phyloP scores from a whole-genome alignment of 2,888 invertebrate species.

The Helicoverpa assulta region DNA sequence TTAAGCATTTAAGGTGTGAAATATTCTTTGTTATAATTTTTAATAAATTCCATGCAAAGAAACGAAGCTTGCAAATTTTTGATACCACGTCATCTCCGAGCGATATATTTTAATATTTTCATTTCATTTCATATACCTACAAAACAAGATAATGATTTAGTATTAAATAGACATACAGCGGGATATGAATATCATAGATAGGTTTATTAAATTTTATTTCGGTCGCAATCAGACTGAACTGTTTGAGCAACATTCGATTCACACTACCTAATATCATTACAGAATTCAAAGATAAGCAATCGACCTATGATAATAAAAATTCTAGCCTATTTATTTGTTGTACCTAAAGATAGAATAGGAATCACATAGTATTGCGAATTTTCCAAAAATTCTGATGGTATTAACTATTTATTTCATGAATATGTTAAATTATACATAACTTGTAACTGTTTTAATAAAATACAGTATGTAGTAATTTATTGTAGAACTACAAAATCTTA shows the following conservation, averaged over 20 bases:
- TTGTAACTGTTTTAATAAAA: conserved; percentile 21
- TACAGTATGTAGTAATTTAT: conserved; percentile 65
- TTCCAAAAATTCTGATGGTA: conserved; percentile 31
- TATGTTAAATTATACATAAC: conserved; percentile 23
- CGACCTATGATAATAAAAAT: background rate
- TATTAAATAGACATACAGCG: too few species aligned
- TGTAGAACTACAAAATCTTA: conserved; percentile 44
- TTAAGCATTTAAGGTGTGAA: conserved; percentile 10
- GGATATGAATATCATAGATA: too few species aligned
- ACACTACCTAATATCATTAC: too few species aligned
- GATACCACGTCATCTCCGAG: background rate
- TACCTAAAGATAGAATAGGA: background rate
- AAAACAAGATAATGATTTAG: too few species aligned
- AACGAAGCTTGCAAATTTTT: background rate
- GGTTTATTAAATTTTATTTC: too few species aligned
- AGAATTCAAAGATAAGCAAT: background rate
- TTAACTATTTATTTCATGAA: conserved; percentile 27
- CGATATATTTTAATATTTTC: too few species aligned
- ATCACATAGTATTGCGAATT: conserved; percentile 27
- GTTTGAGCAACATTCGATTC: too few species aligned
- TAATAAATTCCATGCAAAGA: background rate
- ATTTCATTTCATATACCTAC: too few species aligned
- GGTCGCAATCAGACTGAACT: too few species aligned
- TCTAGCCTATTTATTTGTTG: background rate
- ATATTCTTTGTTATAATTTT: background rate